Evolutionary conservation across 2,888 invertebrate species (phyloP).

Genomic region (Cenopis cana): DNA sequence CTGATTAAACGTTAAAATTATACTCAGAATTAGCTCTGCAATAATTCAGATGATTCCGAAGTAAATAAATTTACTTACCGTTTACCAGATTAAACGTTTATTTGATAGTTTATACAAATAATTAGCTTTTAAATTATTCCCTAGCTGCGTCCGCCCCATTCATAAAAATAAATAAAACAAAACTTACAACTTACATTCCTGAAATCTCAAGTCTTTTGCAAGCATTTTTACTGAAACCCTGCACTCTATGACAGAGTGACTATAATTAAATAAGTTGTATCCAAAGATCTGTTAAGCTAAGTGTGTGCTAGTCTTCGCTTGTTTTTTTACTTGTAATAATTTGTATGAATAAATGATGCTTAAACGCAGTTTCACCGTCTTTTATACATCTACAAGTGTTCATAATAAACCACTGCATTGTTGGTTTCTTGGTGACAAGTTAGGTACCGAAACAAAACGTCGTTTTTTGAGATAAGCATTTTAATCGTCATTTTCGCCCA

Average conservation of each 20-base stretch:
- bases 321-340: constrained; percentile 45
- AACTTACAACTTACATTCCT: background rate
- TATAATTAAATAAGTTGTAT: constrained; percentile 24
- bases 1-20: no score
- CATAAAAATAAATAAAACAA: background rate
- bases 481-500: no score
- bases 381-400: background rate
- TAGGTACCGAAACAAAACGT: no score
- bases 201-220: background rate
- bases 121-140: background rate
- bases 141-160: background rate
- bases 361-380: constrained; percentile 9
- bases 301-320: constrained; percentile 51
- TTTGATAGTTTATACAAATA: background rate
- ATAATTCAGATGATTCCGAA: no score
- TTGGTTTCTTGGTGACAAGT: no score
- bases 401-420: background rate
- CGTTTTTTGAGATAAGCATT: no score
- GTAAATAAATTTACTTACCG: no score
- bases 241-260: background rate
- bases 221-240: background rate
- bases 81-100: no score
- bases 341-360: constrained; percentile 35
- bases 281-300: constrained; percentile 55
- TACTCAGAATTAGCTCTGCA: no score